Evolutionary conservation across 2,888 invertebrate species (phyloP), one percentile per base, ranked within the genome.

Genomic region (Sceliomorpha sp.): DNA sequence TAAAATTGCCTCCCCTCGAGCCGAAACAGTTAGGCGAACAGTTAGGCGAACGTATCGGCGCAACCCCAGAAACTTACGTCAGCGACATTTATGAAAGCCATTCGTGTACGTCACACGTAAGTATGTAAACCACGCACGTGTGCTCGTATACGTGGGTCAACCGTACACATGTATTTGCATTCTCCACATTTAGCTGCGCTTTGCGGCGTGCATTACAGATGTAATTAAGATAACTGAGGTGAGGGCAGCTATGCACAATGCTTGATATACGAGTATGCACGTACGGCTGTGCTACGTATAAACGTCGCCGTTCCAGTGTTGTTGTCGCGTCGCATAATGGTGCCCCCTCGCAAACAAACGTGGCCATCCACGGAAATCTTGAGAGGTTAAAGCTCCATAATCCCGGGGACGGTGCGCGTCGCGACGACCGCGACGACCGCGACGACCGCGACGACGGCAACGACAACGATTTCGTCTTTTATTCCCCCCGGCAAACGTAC

Each of bases 161-260:
- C 9, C 51, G 62, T 66, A 68, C 70, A 64, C 72, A 69, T 69
- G 67, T 70, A 71, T 64, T 55, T 63, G 64, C 70, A 64, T 68
- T 67, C 70, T 70, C 59, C 70, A 29, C 53, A 51, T 42, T 32
- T 50, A 71, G 67, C 55, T 51, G 70, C 66, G 72, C 77, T 62
- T 68, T 81, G 83, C 77, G 83, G 85, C 80, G 80, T 85, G 82
- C 82, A 85, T 86, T 86, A 85, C 86, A 86, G 86, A 86, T 86
- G 85, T 85, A 86, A 86, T 86, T 86, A 86, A 86, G 86, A 86
- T 86, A 86, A 82, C 85, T 80, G 84, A 84, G 86, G 86, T 84
- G 83, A 84, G 82, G 82, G 85, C 84, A 82, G 81, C 82, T 83
- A 83, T 85, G 81, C 83, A 86, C 83, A 85, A 84, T 85, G 81